Evolutionary conservation across 1,140 invertebrate genomes (phyloP), one percentile per base, ranked within the genome.

Genomic region (Nephila pilipes): DNA sequence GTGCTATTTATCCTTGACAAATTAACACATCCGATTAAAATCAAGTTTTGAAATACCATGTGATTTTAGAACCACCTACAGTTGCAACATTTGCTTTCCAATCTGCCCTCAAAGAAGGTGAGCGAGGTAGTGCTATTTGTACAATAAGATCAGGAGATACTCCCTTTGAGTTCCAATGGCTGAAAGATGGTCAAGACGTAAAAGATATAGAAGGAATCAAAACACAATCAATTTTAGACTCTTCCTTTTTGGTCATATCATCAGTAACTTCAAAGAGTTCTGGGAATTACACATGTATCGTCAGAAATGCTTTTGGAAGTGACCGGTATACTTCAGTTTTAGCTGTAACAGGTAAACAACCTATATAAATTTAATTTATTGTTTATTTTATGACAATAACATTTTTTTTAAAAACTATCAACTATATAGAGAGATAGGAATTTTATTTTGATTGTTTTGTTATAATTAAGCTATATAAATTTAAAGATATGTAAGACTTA

Each of bases 281-380:
- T 38, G 95, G 95, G 54, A 95, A 94, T 38, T 95, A 95, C 93
- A 94, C 94, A 29, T 95, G 95, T 85, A 96, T 96, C 85, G 97
- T 97, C 94, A 96, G 96, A 88, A 98, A 98, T 95, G 95, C 95
- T 38, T 97, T 96, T 94, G 97, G 96, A 94, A 96, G 95, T 94
- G 96, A 96, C 95, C 95, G 96, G 95, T 96, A 96, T 95, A 96
- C 96, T 95, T 96, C 96, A 95, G 95, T 95, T 94, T 96, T 98
- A 94, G 96, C 97, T 95, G 97, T 98, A 94, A 97, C 97, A 96
- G 97, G 97, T 97, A 96, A 96, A 95, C 3, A 14, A 29, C 10
- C 10, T 32, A 12, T 32, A 32, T 16, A 58, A 20, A 5, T n/a
- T n/a, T n/a, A n/a, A n/a, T n/a, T 55, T 8, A 8, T 12, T 2